These are phyloP conservation scores for Heterocephalus glaber DNA, from an alignment of 2,113 vertebrate genomes.

Conservation along the genomic window DNA sequence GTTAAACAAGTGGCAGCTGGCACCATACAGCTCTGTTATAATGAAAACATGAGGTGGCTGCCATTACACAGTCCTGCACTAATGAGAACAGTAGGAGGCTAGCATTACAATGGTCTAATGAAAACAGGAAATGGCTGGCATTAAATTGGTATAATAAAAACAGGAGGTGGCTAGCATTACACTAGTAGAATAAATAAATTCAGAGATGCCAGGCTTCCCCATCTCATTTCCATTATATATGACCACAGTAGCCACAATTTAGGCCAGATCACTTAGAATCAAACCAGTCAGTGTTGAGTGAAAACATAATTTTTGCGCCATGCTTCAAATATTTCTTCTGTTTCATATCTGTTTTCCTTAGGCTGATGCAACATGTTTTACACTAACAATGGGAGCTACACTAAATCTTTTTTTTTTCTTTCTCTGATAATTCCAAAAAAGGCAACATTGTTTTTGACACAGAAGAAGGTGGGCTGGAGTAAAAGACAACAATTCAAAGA, in stretches of 20 bases:
- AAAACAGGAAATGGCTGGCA: conserved; percentile 91
- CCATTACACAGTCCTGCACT: conserved; percentile 90
- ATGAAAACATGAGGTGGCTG: conserved; percentile 91
- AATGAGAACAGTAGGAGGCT: conserved; percentile 90
- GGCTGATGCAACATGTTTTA: background rate
- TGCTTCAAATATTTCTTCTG: conserved; percentile 29
- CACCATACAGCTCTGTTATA: conserved; percentile 88
- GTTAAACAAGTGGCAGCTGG: conserved; percentile 88
- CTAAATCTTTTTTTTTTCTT: background rate
- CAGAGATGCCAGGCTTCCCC: conserved; percentile 82
- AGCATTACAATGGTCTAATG: conserved; percentile 90
- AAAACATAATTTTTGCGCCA: background rate
- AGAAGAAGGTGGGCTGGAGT: conserved; percentile 52
- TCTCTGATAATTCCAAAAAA: background rate
- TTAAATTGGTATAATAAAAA: conserved; percentile 89
- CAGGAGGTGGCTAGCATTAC: conserved; percentile 87
- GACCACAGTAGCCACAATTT: conserved; percentile 3
- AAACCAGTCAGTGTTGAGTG: background rate
- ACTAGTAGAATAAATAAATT: conserved; percentile 84
- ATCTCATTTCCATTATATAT: conserved; percentile 82
- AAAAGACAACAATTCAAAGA: conserved; percentile 52
- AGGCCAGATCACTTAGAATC: conserved; percentile 51
- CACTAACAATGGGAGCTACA: conserved; percentile 38
- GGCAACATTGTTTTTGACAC: conserved; percentile 14
- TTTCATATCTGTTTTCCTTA: conserved; percentile 50